phyloP scores from a whole-genome alignment of 1,140 invertebrate genomes.

The Oedothorax gibbosus region DNA sequence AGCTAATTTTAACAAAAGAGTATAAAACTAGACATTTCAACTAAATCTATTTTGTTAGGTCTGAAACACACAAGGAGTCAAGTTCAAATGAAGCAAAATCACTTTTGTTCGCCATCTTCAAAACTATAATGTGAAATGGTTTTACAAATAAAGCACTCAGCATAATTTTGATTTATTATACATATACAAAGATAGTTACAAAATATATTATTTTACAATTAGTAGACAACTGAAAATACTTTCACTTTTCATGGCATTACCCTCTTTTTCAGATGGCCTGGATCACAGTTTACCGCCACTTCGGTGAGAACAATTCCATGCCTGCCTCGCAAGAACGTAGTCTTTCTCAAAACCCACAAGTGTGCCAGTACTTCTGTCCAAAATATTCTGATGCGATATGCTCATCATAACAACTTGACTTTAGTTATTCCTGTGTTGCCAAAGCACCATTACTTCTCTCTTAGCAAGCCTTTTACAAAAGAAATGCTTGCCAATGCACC shows the following conservation, averaged over 20 bases:
- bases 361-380: slow-evolving; percentile 62
- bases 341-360: slow-evolving; percentile 62
- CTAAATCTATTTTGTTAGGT: too few relatives aligned
- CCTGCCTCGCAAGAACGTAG: slow-evolving; percentile 54
- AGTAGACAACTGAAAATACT: slow-evolving; percentile 1
- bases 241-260: neutral
- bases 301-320: slow-evolving; percentile 44
- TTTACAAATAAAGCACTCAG: neutral
- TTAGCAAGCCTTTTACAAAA: slow-evolving; percentile 62
- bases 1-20: too few relatives aligned
- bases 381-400: slow-evolving; percentile 62
- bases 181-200: slow-evolving; percentile 32
- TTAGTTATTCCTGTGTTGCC: slow-evolving; percentile 62
- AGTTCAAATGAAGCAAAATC: too few relatives aligned
- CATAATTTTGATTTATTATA: slow-evolving; percentile 24
- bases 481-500: slow-evolving; percentile 54
- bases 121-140: neutral
- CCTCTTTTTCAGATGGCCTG: slow-evolving; percentile 44
- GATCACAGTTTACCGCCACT: neutral
- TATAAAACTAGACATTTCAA: too few relatives aligned
- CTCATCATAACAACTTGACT: slow-evolving; percentile 54
- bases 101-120: neutral
- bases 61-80: too few relatives aligned
- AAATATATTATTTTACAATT: slow-evolving; percentile 24
- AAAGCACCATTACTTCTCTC: slow-evolving; percentile 65